A percentile compares a stretch with the other conserved stretches of the same genome.
Conservation (phyloP, 2,113 vertebrate species). For the Microtus richardsoni region DNA sequence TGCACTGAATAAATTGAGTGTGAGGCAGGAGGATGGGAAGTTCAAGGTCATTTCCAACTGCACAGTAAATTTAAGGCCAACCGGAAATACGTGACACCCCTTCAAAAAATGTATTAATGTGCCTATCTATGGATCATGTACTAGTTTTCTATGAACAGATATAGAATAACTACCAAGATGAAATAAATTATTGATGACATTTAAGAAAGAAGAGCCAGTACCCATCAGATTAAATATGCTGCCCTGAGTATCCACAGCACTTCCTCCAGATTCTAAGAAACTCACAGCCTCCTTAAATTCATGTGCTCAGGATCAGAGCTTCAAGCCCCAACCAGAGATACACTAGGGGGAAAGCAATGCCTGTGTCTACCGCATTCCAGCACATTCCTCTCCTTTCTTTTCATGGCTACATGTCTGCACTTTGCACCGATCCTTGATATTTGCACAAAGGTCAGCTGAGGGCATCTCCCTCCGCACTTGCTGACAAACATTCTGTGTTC, state of each 20-base stretch:
- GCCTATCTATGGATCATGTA: not conserved
- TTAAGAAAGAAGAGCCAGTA: not conserved
- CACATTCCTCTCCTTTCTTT: not conserved
- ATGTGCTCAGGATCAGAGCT: not conserved
- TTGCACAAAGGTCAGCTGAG: not conserved
- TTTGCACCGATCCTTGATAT: not conserved
- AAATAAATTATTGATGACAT: not conserved
- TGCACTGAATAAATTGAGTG: not conserved
- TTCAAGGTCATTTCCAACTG: not conserved
- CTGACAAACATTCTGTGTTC: not conserved
- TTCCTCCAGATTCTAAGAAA: slow-evolving; percentile 1
- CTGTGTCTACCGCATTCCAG: not conserved
- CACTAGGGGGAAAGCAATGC: not conserved
- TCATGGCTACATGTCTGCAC: not conserved
- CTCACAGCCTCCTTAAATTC: not conserved
- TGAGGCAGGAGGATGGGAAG: not conserved
- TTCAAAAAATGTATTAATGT: not conserved
- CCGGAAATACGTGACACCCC: not conserved
- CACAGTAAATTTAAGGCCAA: not conserved
- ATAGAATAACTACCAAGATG: slow-evolving; percentile 4
- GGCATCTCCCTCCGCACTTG: not conserved
- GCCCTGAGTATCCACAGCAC: not conserved
- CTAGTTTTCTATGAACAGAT: not conserved
- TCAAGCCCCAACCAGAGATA: not conserved
- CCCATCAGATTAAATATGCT: not conserved